Percentiles rank a stretch among this genome's conserved stretches.
Evolutionary conservation across 2,888 invertebrate species (phyloP).

Genomic region (Linnaemya vulpina): DNA sequence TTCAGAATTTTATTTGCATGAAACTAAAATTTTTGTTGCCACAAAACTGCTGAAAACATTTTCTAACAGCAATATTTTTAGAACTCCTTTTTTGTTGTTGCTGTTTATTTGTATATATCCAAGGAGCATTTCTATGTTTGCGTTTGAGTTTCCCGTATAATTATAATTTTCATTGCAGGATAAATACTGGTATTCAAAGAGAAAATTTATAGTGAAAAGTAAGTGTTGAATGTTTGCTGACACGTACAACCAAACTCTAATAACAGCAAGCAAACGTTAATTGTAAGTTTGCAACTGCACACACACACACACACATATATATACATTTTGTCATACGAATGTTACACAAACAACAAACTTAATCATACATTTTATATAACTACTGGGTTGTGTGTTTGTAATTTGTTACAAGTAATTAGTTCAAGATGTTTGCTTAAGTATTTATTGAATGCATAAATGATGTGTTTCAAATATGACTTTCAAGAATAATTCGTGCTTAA

Average conservation of each 20-base stretch:
- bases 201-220: conserved; percentile 14
- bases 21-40: background rate
- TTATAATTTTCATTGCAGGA: conserved; percentile 6
- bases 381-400: background rate
- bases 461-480: background rate
- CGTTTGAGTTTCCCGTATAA: background rate
- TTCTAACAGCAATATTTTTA: background rate
- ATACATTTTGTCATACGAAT: background rate
- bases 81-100: background rate
- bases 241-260: conserved; percentile 10
- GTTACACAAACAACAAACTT: background rate
- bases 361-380: conserved; percentile 31
- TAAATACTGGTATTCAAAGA: background rate
- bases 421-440: conserved; percentile 42
- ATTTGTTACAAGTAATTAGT: conserved; percentile 56
- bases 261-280: background rate
- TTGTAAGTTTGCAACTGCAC: background rate
- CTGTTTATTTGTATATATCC: background rate
- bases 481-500: background rate
- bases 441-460: conserved; percentile 20
- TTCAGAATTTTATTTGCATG: background rate
- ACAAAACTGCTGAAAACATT: background rate
- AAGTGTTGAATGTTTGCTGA: conserved; percentile 4
- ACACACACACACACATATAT: background rate
- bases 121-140: background rate